phyloP scores from a whole-genome alignment of 2,797 vertebrate species.

The Astyanax mexicanus region DNA sequence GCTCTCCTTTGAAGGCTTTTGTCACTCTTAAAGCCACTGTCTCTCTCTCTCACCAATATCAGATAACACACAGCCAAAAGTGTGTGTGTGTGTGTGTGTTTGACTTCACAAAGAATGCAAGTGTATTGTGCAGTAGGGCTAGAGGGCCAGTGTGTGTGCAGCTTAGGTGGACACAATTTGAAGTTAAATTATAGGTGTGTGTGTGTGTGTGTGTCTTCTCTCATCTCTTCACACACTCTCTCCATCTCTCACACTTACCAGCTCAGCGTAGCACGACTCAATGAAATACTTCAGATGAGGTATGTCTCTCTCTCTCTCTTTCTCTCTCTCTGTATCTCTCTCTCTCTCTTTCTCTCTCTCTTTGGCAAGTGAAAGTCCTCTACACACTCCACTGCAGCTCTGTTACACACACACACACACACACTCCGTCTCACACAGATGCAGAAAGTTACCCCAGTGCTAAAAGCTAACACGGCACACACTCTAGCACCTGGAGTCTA shows the following conservation, averaged over 20 bases:
- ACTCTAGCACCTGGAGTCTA: no score
- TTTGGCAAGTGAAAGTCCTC: neutral
- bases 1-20: slow-evolving; percentile 87
- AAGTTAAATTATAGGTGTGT: slow-evolving; percentile 12
- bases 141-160: slow-evolving; percentile 27
- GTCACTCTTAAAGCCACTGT: slow-evolving; percentile 81
- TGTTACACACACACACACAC: slow-evolving; percentile 12
- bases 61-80: slow-evolving; percentile 74
- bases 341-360: neutral
- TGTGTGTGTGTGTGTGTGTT: slow-evolving; percentile 18
- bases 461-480: neutral
- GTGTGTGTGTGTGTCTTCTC: slow-evolving; percentile 21
- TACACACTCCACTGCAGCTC: neutral
- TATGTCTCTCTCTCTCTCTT: neutral
- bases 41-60: slow-evolving; percentile 88
- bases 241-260: slow-evolving; percentile 57
- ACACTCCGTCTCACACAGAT: no score
- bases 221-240: slow-evolving; percentile 47
- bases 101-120: neutral
- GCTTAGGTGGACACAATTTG: slow-evolving; percentile 25
- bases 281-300: slow-evolving; percentile 46
- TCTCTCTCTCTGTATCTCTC: no score
- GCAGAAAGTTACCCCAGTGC: neutral
- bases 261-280: slow-evolving; percentile 44
- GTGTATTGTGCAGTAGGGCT: slow-evolving; percentile 24